A percentile compares a stretch with the other conserved stretches of the same genome.
Conservation (phyloP, 2,113 vertebrate genomes). For the Grammomys surdaster region DNA sequence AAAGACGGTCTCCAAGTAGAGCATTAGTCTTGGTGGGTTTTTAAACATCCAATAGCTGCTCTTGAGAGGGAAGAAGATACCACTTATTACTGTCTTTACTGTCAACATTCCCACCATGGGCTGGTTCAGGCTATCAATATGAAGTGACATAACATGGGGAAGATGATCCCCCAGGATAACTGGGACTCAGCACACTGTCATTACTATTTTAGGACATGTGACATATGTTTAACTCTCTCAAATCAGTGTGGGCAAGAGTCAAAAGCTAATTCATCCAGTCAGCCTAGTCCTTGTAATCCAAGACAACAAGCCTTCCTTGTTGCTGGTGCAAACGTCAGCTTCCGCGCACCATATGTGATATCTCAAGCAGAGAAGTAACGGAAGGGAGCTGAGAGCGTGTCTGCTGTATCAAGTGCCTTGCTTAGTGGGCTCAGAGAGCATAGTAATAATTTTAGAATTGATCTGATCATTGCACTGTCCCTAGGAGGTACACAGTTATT, state of each 20-base stretch:
- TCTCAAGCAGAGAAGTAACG: not conserved
- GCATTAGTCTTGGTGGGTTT: not conserved
- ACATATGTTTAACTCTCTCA: not conserved
- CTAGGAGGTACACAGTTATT: constrained; percentile 44
- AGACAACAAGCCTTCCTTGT: not conserved
- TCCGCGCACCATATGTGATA: not conserved
- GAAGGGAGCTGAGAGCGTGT: not conserved
- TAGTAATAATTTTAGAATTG: constrained; percentile 55
- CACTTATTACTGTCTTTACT: not conserved
- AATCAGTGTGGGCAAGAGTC: not conserved
- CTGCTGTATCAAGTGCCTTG: constrained; percentile 14
- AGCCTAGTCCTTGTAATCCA: not conserved
- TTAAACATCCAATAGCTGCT: not conserved
- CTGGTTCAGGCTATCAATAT: not conserved
- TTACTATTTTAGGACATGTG: not conserved
- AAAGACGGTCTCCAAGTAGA: not conserved
- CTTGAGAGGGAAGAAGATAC: not conserved
- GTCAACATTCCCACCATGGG: not conserved
- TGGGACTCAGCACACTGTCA: fast-evolving
- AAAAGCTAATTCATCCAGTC: not conserved
- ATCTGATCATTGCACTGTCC: constrained; percentile 37
- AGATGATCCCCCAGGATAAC: fast-evolving
- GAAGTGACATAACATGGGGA: not conserved
- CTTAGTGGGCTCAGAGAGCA: constrained; percentile 42
- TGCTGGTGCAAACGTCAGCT: not conserved